Base-by-base conservation (phyloP, 2,888 invertebrate species). In the Callimorpha dominula region DNA sequence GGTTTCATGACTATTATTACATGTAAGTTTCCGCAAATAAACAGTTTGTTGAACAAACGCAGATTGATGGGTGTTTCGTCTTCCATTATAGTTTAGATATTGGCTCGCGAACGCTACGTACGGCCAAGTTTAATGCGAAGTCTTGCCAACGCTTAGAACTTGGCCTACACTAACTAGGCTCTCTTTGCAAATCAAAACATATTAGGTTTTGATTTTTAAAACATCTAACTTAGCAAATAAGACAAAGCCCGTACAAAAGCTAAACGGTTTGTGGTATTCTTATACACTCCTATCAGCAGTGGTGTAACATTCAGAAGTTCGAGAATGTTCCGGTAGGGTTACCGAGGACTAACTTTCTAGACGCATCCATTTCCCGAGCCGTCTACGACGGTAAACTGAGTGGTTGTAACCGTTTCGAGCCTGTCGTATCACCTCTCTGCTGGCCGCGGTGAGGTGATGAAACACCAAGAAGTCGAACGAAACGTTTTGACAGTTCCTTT, bases 11-110 rank as follows among this genome's bases (percentile, higher is more conserved):
- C 31, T 31, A 31, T 31, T 31, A 31, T 31, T 31, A 57, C 20
- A 31, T 31, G 57, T 57, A 12, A 5, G 12, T 5, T 20, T 4
- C 20, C 12, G 11, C 57, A 12, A 12, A 57, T 57, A 57, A 12
- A 31, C 9, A 20, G 11, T 31, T 57, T 12, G 20, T 12, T 20
- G 12, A 31, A 57, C 57, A 57, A 74, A 70, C 65, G 40, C 54
- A 75, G 76, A 78, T 77, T 78, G 81, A 81, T 82, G 77, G 31
- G 65, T 78, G 70, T 73, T 70, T n/a, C 70, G 65, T 72, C 78
- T 77, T 62, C 75, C 80, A 82, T 78, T 78, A 80, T 80, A 81
- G 82, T 80, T 77, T 31, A 65, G 72, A 78, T 77, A 80, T 80
- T 78, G 80, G 65, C 43, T 75, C 62, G 68, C 20, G 50, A 71